These are phyloP conservation scores for Ataeniobius toweri DNA, from an alignment of 2,797 vertebrate species.

Conservation along the genomic window DNA sequence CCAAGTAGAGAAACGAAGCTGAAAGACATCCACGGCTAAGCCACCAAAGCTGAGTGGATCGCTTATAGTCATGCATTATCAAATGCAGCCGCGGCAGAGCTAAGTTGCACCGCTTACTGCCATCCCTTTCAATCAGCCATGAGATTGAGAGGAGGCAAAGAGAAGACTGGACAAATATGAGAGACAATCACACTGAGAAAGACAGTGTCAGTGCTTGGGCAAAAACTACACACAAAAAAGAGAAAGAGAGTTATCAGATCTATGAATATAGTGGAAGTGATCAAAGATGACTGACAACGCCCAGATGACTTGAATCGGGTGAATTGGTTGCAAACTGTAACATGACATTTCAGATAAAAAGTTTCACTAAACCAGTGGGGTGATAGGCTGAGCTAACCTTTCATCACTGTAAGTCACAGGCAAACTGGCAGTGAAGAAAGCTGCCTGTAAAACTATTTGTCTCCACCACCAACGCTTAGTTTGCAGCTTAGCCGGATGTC, in stretches of 20 bases:
- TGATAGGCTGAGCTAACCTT: constrained; percentile 1
- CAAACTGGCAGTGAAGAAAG: neutral
- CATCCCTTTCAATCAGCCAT: constrained; percentile 40
- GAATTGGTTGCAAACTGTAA: neutral
- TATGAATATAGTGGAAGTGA: constrained; percentile 2
- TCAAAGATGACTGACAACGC: constrained; percentile 3
- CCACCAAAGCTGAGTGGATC: constrained; percentile 56
- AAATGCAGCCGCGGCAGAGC: constrained; percentile 48
- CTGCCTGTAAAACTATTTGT: neutral
- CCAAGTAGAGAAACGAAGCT: constrained; percentile 37
- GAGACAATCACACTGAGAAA: neutral
- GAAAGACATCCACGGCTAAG: constrained; percentile 42
- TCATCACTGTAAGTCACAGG: constrained; percentile 6
- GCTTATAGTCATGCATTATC: constrained; percentile 63
- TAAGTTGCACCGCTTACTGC: constrained; percentile 46
- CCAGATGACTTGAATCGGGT: neutral
- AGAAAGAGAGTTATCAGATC: neutral
- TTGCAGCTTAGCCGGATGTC: neutral
- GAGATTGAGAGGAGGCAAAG: constrained; percentile 21
- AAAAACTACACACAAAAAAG: neutral
- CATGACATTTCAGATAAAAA: neutral
- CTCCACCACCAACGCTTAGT: neutral
- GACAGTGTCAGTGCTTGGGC: neutral
- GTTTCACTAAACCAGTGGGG: neutral
- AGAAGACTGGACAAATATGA: neutral